Conservation (phyloP, 2,797 vertebrate genomes). For the Crenuchus spilurus region DNA sequence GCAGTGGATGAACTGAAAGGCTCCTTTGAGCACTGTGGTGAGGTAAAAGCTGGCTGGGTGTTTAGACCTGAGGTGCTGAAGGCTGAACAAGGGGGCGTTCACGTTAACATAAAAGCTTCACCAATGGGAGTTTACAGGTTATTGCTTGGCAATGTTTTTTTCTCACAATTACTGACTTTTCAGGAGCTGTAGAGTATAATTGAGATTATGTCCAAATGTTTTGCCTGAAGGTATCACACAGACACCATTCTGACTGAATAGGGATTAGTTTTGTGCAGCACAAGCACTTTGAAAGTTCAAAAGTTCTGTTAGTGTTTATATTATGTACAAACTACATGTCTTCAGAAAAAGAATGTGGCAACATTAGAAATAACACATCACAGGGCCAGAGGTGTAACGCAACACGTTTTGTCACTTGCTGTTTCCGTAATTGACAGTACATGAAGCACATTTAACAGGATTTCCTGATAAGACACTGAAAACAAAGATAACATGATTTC, state of each 20-base stretch:
- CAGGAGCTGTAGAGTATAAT: constrained; percentile 31
- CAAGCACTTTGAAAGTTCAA: not conserved
- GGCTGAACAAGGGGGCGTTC: not conserved
- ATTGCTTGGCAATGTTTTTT: constrained; percentile 27
- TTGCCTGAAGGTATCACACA: constrained; percentile 6
- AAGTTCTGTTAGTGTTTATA: not conserved
- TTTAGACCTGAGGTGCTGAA: not conserved
- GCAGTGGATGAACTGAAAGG: constrained; percentile 25
- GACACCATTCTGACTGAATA: not conserved
- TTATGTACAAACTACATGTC: not conserved
- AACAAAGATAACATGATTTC: constrained; percentile 20
- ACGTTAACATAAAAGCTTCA: constrained; percentile 36
- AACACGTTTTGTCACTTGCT: not conserved
- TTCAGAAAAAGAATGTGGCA: constrained; percentile 6
- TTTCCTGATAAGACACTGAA: constrained; percentile 2
- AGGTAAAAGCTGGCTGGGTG: not conserved
- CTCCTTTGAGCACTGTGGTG: constrained; percentile 25
- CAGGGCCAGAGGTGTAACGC: not conserved
- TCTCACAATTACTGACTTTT: constrained; percentile 47
- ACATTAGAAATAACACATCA: not conserved
- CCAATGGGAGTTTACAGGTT: constrained; percentile 31
- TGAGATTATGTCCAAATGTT: constrained; percentile 28
- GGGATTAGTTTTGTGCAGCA: not conserved
- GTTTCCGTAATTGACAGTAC: not conserved
- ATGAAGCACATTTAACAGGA: not conserved